Evolutionary conservation across 2,113 vertebrate species (phyloP), one percentile per base, ranked within the genome.

Genomic region (Furnarius figulus): DNA sequence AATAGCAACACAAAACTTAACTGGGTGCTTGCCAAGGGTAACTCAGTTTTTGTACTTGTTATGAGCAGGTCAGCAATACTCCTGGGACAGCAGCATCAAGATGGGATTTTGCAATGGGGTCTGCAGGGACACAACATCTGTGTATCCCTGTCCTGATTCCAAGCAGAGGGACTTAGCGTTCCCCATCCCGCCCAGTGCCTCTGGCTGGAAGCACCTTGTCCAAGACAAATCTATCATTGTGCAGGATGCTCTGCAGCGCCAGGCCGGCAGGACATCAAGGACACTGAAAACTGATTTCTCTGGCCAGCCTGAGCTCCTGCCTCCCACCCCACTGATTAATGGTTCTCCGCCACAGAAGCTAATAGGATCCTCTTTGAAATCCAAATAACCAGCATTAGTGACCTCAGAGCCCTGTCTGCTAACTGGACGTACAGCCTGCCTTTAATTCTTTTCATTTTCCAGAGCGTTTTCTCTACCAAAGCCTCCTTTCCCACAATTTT

Each of bases 281-380:
- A 92, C 93, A 79, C 2, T 80, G 91, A 89, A 94, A 94, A 95
- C 77, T 79, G 85, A 82, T 91, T 91, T 97, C 89, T 91, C 62
- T 2, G 3, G 85, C 87, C 93, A 91, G 89, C 80, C 90, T 28
- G 15, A 93, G 86, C 93, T 96, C 62, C 75, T 63, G 91, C 72
- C 70, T 95, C 88, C 86, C 17, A 0, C 70, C 90, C 72, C 80
- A 83, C 74, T 96, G 92, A 96, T 93, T 91, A 95, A 88, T 90
- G 67, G 74, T 80, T 90, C 91, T 93, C 77, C 0, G 9, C 53
- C 73, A 89, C 86, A 90, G 70, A 28, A 37, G 86, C 81, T 96
- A 97, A 95, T 89, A 95, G 72, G 77, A 95, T 91, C 89, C 92
- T 75, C 79, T 94, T 62, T 86, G 68, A 93, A 96, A 95, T 95